Percentiles rank a stretch among this genome's conserved stretches.
Conservation (phyloP, 2,888 invertebrate species). For the Sphinx pinastri region DNA sequence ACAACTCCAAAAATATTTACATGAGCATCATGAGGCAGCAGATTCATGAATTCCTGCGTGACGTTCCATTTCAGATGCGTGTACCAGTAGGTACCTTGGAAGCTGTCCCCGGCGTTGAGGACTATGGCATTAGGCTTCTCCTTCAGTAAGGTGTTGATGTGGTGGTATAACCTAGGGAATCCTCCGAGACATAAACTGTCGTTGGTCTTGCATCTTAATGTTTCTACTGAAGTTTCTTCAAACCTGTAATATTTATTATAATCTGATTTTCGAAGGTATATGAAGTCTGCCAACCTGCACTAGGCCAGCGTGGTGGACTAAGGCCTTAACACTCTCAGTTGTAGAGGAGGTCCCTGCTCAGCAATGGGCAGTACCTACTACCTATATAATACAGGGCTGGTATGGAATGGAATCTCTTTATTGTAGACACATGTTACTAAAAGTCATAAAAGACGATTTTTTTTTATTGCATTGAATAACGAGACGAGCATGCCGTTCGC, state of each 20-base stretch:
- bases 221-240: slow-evolving; percentile 83
- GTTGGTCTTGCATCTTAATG: slow-evolving; percentile 81
- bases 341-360: too few species aligned
- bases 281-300: too few species aligned
- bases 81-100: slow-evolving; percentile 94
- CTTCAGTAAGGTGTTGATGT: slow-evolving; percentile 74
- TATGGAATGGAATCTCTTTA: too few species aligned
- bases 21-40: slow-evolving; percentile 90
- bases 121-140: slow-evolving; percentile 85
- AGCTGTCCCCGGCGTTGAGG: slow-evolving; percentile 93
- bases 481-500: too few species aligned
- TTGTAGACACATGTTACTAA: too few species aligned
- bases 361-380: too few species aligned
- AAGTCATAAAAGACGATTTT: too few species aligned
- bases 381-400: too few species aligned
- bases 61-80: slow-evolving; percentile 89
- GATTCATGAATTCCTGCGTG: slow-evolving; percentile 89
- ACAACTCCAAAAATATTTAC: slow-evolving; percentile 70
- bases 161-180: slow-evolving; percentile 86
- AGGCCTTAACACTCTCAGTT: too few species aligned
- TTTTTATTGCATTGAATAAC: too few species aligned
- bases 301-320: too few species aligned
- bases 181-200: slow-evolving; percentile 86
- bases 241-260: slow-evolving; percentile 69
- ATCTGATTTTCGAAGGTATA: too few species aligned